These are phyloP conservation scores for Marmota flaviventris DNA, from an alignment of 2,113 vertebrate genomes.

Conservation along the genomic window DNA sequence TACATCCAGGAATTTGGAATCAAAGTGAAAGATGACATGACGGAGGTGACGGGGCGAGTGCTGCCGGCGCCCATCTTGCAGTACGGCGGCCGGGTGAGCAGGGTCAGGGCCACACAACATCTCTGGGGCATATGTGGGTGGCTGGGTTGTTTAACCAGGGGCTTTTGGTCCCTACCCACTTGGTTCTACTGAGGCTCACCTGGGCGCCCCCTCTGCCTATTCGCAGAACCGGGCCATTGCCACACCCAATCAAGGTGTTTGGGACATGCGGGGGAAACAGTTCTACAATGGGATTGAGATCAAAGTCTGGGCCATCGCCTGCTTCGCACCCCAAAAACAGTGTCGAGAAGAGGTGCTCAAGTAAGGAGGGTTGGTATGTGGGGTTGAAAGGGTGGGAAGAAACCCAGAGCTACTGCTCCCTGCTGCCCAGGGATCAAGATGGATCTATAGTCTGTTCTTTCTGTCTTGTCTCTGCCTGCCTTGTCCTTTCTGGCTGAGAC, in stretches of 20 bases:
- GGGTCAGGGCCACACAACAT: conserved; percentile 80
- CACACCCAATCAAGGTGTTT: conserved; percentile 99
- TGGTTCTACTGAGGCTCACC: conserved; percentile 80
- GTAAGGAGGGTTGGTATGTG: conserved; percentile 89
- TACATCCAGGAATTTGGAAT: conserved; percentile 99
- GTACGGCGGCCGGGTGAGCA: conserved; percentile 97
- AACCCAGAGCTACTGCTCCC: conserved; percentile 14
- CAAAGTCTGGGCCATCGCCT: conserved; percentile 99
- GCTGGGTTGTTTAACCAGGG: conserved; percentile 38
- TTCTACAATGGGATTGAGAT: conserved; percentile 99
- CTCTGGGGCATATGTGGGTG: conserved; percentile 70
- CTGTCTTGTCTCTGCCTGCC: background rate
- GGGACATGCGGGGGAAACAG: conserved; percentile 99
- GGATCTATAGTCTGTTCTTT: background rate
- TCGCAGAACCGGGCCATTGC: conserved; percentile 97
- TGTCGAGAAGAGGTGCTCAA: conserved; percentile 99
- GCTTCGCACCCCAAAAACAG: conserved; percentile 99
- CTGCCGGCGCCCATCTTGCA: conserved; percentile 98
- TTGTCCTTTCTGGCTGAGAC: conserved; percentile 8
- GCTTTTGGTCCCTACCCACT: conserved; percentile 48
- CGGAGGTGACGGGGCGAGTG: conserved; percentile 97
- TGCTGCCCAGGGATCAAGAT: background rate
- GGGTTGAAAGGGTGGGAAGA: conserved; percentile 48
- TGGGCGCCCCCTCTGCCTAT: conserved; percentile 68
- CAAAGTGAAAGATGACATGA: conserved; percentile 99